These are phyloP conservation scores for Helleia helle DNA, from an alignment of 2,888 invertebrate genomes.

Conservation along the genomic window DNA sequence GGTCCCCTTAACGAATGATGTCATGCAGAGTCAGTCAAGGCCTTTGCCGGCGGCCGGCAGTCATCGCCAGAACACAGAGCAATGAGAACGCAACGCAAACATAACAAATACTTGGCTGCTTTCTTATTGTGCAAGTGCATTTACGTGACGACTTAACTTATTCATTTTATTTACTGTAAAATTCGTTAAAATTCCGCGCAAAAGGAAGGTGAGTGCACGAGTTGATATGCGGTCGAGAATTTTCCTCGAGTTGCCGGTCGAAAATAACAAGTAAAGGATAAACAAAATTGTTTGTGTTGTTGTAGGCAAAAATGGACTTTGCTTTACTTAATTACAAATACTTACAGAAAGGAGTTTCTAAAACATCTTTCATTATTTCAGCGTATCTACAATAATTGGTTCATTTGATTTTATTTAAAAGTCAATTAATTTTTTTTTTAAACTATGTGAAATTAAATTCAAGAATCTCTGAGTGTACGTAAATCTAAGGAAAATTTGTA, in stretches of 20 bases:
- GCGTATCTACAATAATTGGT: too few species aligned
- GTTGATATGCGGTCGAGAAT: slow-evolving; percentile 8
- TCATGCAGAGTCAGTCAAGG: slow-evolving; percentile 44
- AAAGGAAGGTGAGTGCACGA: slow-evolving; percentile 60
- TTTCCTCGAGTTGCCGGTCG: background rate
- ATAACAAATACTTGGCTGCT: slow-evolving; percentile 32
- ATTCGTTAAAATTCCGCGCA: slow-evolving; percentile 58
- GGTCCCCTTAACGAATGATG: slow-evolving; percentile 40
- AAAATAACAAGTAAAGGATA: too few species aligned
- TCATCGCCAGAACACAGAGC: slow-evolving; percentile 45
- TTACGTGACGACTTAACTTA: slow-evolving; percentile 47
- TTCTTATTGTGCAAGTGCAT: slow-evolving; percentile 48
- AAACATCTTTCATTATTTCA: too few species aligned
- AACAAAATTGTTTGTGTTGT: too few species aligned
- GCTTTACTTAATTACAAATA: too few species aligned
- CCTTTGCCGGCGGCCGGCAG: slow-evolving; percentile 36
- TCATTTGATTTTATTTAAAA: too few species aligned
- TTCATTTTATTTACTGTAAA: slow-evolving; percentile 30
- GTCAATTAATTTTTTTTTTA: too few species aligned
- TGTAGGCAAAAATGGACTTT: too few species aligned
- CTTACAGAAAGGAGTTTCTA: too few species aligned
- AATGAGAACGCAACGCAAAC: slow-evolving; percentile 49
- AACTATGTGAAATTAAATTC: too few species aligned
- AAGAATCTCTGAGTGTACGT: too few species aligned
- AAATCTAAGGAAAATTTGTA: too few species aligned